Evolutionary conservation across 2,888 invertebrate genomes (phyloP), one percentile per base, ranked within the genome.

Genomic region (Morpho achilles): DNA sequence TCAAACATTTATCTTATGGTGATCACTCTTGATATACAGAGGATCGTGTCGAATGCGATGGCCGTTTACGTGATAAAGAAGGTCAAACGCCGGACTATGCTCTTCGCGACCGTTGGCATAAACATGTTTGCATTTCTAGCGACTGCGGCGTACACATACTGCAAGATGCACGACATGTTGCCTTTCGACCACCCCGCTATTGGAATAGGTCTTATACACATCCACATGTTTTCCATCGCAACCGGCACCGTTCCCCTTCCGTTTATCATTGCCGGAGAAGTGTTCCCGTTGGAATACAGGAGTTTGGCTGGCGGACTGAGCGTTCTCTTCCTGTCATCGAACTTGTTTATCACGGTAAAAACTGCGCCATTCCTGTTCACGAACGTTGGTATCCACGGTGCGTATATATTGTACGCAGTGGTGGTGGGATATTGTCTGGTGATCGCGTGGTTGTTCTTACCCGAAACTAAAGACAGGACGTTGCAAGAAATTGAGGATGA

Each of bases 251-350:
- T 93, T 7, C 93, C 94, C 0, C 69, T 95, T 41, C 94, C 95
- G 0, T 94, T 94, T 81, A 92, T 94, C 7, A 92, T 95, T 76
- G 92, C 93, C 53, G 94, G 94, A 0, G 95, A 95, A 75, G 79
- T 95, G 5, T 94, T 94, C 66, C 91, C 94, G 3, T 79, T 92
- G 32, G 87, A 88, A 56, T 91, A 91, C 47, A 87, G 93, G 55
- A 93, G 93, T 23, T 72, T 93, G 1, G 94, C 94, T 0, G 80
- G 83, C 0, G 83, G 83, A 0, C 73, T 85, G 22, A 83, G 82
- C 43, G 78, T 82, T 0, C 62, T 86, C 3, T 80, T 80, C 61
- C 71, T 80, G 7, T 82, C 85, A 0, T 61, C 70, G 0, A 80
- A 84, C 64, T 59, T 84, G 1, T 85, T 86, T 46, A 68, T 82